These are phyloP conservation scores for Bovichtus variegatus DNA, from an alignment of 2,797 vertebrate species.

Conservation along the genomic window DNA sequence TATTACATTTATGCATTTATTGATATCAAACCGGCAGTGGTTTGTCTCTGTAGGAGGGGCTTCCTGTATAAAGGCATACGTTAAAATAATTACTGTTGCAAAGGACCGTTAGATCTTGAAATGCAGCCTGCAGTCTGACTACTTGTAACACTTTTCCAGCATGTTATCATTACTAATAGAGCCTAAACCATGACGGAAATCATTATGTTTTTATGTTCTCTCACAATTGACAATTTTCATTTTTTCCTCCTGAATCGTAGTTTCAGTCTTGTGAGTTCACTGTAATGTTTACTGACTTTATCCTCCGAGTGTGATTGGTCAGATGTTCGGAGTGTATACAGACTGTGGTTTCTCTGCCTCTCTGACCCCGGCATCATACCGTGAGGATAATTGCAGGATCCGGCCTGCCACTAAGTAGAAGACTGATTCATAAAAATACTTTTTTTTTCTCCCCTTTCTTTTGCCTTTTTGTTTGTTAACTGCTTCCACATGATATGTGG, in stretches of 20 bases:
- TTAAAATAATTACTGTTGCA: no score
- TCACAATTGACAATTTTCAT: background rate
- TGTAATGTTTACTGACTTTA: background rate
- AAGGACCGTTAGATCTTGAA: no score
- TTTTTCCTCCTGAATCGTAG: background rate
- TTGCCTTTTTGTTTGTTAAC: constrained; percentile 69
- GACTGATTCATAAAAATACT: constrained; percentile 69
- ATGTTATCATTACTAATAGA: background rate
- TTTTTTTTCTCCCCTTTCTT: constrained; percentile 11
- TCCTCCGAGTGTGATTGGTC: constrained; percentile 16
- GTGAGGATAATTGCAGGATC: constrained; percentile 69
- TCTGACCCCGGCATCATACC: constrained; percentile 64
- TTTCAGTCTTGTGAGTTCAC: constrained; percentile 7
- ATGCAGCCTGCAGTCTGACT: background rate
- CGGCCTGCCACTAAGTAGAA: constrained; percentile 55
- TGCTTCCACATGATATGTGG: constrained; percentile 69
- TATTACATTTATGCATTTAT: no score
- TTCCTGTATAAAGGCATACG: background rate
- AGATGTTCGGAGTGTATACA: background rate
- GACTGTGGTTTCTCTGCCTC: constrained; percentile 54
- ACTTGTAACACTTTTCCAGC: background rate
- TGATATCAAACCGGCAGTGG: no score
- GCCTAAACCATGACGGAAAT: background rate
- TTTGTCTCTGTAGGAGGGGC: no score
- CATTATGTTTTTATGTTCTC: no score